phyloP scores from a whole-genome alignment of 53 echinoderm and acorn worm genomes.

The Echinarachnius parma region DNA sequence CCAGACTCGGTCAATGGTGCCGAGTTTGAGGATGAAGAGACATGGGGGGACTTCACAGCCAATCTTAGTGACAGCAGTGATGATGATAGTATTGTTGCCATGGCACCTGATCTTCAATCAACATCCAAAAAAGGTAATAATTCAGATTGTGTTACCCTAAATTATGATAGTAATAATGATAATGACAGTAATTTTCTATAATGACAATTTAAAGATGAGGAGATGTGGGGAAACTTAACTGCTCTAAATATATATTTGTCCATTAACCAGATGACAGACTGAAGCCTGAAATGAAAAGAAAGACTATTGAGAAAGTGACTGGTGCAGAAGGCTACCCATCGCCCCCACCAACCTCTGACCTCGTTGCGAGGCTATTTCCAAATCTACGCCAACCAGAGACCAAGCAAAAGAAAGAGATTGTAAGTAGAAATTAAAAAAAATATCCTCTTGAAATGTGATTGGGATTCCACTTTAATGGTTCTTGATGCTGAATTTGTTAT shows the following conservation, averaged over 20 bases:
- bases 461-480: no score
- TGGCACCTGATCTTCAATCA: slow-evolving; percentile 63
- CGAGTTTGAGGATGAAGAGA: slow-evolving; percentile 91
- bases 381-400: slow-evolving; percentile 62
- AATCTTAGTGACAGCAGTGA: slow-evolving; percentile 61
- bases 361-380: slow-evolving; percentile 90
- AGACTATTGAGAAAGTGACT: not conserved
- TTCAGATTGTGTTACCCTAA: no score
- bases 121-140: slow-evolving; percentile 53
- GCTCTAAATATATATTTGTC: no score
- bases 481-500: no score
- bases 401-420: slow-evolving; percentile 51
- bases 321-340: slow-evolving; percentile 7
- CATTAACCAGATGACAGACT: no score
- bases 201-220: no score
- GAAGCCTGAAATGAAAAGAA: slow-evolving; percentile 15
- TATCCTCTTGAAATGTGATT: no score
- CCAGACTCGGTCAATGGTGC: slow-evolving; percentile 34
- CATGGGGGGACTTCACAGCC: slow-evolving; percentile 93
- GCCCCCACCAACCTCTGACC: slow-evolving; percentile 79
- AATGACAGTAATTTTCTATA: no score
- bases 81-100: slow-evolving; percentile 77
- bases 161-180: no score
- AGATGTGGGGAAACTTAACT: no score
- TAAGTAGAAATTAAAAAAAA: no score